A percentile compares a stretch with the other conserved stretches of the same genome.
These are phyloP conservation scores for Arbacia lixula DNA, from an alignment of 53 echinoderm and acorn worm genomes.

Conservation along the genomic window DNA sequence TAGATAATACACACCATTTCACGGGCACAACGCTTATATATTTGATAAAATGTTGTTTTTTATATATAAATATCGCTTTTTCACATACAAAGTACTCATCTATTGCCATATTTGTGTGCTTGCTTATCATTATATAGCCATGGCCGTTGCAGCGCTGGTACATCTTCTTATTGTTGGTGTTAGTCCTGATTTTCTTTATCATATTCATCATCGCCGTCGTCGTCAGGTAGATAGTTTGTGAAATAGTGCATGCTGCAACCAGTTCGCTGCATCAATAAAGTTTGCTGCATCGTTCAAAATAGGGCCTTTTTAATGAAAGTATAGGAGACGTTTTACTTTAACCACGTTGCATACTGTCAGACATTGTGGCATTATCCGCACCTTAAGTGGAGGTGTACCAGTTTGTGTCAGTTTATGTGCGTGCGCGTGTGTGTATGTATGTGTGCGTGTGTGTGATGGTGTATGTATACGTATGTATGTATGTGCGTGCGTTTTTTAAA, in stretches of 20 bases:
- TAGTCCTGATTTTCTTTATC: conserved; percentile 23
- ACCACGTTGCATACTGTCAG: no score
- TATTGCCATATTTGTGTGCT: not conserved
- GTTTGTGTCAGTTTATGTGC: conserved; percentile 1
- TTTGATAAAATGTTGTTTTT: not conserved
- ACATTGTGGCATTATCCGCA: not conserved
- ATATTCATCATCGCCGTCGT: conserved; percentile 29
- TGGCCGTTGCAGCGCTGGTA: conserved; percentile 46
- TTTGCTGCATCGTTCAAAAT: no score
- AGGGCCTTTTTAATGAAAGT: no score
- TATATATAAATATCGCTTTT: not conserved
- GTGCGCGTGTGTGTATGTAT: not conserved
- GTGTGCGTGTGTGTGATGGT: not conserved
- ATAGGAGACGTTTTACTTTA: no score
- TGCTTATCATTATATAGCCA: conserved; percentile 28
- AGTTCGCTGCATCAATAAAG: no score
- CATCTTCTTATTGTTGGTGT: conserved; percentile 42
- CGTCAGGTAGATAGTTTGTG: conserved; percentile 20
- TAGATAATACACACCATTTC: conserved; percentile 25
- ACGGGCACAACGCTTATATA: no score
- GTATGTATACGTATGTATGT: no score
- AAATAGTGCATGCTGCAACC: conserved; percentile 1
- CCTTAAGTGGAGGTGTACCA: not conserved
- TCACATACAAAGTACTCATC: not conserved
- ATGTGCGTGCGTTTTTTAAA: no score